Evolutionary conservation across 2,113 vertebrate species (phyloP), one percentile per base, ranked within the genome.

Genomic region (Chaetura pelagica): DNA sequence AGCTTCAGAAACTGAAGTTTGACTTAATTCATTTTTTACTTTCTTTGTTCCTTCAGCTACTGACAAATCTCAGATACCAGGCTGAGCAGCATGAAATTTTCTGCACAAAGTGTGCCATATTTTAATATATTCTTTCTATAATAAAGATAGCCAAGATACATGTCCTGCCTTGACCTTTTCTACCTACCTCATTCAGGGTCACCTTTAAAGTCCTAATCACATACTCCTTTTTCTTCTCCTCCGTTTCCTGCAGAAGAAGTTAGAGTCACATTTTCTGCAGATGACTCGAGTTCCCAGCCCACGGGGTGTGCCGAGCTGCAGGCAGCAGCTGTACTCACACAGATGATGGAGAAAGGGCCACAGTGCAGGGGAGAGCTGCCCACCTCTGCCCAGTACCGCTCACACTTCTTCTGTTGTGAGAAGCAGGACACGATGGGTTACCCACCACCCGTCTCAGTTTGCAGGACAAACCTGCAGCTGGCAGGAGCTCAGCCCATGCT

Each of bases 331-430:
- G 49, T 97, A 99, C 99, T 99, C 96, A 99, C 99, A 69, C 98
- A 99, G 89, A 94, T 75, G 64, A 99, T 35, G n/a, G 92, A 97
- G 89, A 99, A 99, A 2, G 98, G 98, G 3, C 98, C 98, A 6
- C 98, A 98, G 12, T 96, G 93, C 84, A 99, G 98, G 6, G 96
- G 88, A 9, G 72, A 87, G 35, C 98, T 93, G 3, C 93, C 97
- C 34, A 44, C 93, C 82, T 98, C 97, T 3, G 98, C 98, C 99
- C 99, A 99, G 97, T 99, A 99, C 57, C 98, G 97, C 96, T 99
- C 99, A 80, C 99, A 99, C 51, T 99, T 99, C 99, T 98, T 99
- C 99, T 99, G 96, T 93, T 26, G 89, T 10, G 84, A 76, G 94
- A 97, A 97, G 73, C 66, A 95, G 40, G 61, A 91, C 6, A 7